These are phyloP conservation scores for Euzophera pinguis DNA, from an alignment of 2,888 invertebrate species.

Conservation along the genomic window DNA sequence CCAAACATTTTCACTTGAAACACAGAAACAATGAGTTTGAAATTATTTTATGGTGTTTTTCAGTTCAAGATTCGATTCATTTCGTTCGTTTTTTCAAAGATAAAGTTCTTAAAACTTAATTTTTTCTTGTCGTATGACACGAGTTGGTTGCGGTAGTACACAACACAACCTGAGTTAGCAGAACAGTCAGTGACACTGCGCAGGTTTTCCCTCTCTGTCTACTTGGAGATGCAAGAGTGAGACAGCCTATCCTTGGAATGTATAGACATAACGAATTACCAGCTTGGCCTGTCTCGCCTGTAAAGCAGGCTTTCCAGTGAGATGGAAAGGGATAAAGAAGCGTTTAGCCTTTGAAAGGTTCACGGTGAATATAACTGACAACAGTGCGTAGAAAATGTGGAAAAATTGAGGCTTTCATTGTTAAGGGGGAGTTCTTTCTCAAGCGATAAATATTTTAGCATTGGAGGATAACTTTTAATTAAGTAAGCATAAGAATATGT, in stretches of 20 bases:
- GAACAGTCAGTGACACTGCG: conserved; percentile 75
- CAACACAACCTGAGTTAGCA: conserved; percentile 55
- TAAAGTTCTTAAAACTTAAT: conserved; percentile 25
- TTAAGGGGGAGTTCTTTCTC: conserved; percentile 48
- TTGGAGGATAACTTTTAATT: neutral
- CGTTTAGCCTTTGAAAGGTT: conserved; percentile 54
- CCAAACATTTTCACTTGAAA: conserved; percentile 34
- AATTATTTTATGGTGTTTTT: conserved; percentile 31
- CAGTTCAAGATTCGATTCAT: conserved; percentile 47
- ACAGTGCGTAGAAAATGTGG: conserved; percentile 58
- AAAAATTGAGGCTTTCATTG: conserved; percentile 66
- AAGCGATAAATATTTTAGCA: neutral
- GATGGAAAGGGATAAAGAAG: conserved; percentile 40
- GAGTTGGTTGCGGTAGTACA: conserved; percentile 30
- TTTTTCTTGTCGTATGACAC: conserved; percentile 26
- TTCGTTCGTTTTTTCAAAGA: conserved; percentile 51
- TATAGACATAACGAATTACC: conserved; percentile 52
- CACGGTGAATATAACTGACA: conserved; percentile 53
- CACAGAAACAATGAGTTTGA: conserved; percentile 29
- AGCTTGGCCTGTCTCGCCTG: conserved; percentile 47
- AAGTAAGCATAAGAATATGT: too few species aligned
- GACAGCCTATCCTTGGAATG: conserved; percentile 58
- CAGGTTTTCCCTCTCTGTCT: conserved; percentile 53
- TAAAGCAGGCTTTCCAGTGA: conserved; percentile 30
- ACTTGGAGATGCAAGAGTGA: conserved; percentile 37